Evolutionary conservation across 2,888 invertebrate species (phyloP).

Genomic region (Idaea dimidiata): DNA sequence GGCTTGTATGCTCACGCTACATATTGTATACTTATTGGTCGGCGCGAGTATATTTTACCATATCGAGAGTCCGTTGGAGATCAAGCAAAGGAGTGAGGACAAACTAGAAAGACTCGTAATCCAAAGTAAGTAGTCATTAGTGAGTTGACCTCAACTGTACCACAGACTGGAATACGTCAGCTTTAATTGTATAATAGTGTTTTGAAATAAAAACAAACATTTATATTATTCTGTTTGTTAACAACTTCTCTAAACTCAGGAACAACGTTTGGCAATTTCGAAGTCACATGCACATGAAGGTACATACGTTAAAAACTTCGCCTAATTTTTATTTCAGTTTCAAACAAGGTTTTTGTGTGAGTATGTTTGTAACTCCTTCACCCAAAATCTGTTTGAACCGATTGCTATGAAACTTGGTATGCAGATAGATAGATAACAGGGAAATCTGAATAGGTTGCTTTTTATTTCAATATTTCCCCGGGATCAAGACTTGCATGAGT

Average conservation of each 20-base stretch:
- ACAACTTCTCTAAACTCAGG: not conserved
- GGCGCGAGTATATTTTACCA: conserved; percentile 93
- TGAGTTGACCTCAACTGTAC: conserved; percentile 23
- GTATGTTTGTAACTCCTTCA: no score
- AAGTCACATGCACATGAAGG: no score
- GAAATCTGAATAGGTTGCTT: no score
- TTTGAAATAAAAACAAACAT: not conserved
- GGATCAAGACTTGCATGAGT: no score
- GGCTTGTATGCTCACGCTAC: conserved; percentile 87
- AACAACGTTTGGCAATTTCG: not conserved
- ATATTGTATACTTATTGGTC: conserved; percentile 87
- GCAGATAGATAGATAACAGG: no score
- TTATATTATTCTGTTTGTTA: not conserved
- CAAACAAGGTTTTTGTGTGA: no score
- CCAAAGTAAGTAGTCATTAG: conserved; percentile 81
- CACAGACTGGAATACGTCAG: not conserved
- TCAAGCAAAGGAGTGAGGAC: conserved; percentile 79
- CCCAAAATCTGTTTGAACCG: no score
- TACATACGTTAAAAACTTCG: no score
- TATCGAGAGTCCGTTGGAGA: conserved; percentile 88
- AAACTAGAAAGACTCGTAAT: conserved; percentile 84
- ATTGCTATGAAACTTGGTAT: no score
- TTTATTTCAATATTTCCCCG: no score
- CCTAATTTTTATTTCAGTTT: no score
- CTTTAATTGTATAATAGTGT: not conserved